Evolutionary conservation across 2,888 invertebrate genomes (phyloP).

Genomic region (Synergus umbraculus): DNA sequence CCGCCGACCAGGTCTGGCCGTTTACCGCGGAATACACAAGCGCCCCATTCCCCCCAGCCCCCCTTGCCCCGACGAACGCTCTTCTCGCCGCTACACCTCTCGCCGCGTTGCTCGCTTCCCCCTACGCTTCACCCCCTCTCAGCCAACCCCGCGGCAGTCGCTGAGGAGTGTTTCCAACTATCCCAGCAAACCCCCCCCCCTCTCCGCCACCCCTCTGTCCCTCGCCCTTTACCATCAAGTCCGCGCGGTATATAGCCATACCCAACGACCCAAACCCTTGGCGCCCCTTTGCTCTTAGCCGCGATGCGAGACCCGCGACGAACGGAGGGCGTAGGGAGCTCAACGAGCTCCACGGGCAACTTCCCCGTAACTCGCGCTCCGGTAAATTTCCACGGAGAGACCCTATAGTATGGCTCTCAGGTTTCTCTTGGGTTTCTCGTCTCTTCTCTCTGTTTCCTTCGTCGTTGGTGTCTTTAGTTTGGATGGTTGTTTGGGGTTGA

Average conservation of each 20-base stretch:
- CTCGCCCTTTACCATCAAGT: background rate
- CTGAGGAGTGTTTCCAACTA: slow-evolving; percentile 53
- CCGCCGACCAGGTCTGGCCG: slow-evolving; percentile 66
- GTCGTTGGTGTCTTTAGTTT: slow-evolving; percentile 3
- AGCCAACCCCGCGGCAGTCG: slow-evolving; percentile 23
- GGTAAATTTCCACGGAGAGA: slow-evolving; percentile 69
- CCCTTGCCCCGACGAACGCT: slow-evolving; percentile 35
- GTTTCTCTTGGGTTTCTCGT: slow-evolving; percentile 20
- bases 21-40: slow-evolving; percentile 61
- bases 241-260: slow-evolving; percentile 31
- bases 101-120: slow-evolving; percentile 43
- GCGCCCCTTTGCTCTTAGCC: slow-evolving; percentile 36
- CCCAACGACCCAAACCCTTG: slow-evolving; percentile 37
- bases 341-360: slow-evolving; percentile 66
- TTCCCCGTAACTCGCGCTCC: slow-evolving; percentile 73
- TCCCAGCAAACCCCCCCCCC: slow-evolving; percentile 31
- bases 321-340: slow-evolving; percentile 50
- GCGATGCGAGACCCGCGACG: slow-evolving; percentile 44
- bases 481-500: background rate
- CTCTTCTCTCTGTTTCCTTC: background rate
- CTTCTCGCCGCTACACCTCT: slow-evolving; percentile 52
- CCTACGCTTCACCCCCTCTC: slow-evolving; percentile 8
- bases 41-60: slow-evolving; percentile 29
- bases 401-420: slow-evolving; percentile 54
- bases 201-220: background rate